Percentiles rank a stretch among this genome's conserved stretches.
Conservation (phyloP, 2,797 vertebrate species). For the Tauraco hartlaubi region DNA sequence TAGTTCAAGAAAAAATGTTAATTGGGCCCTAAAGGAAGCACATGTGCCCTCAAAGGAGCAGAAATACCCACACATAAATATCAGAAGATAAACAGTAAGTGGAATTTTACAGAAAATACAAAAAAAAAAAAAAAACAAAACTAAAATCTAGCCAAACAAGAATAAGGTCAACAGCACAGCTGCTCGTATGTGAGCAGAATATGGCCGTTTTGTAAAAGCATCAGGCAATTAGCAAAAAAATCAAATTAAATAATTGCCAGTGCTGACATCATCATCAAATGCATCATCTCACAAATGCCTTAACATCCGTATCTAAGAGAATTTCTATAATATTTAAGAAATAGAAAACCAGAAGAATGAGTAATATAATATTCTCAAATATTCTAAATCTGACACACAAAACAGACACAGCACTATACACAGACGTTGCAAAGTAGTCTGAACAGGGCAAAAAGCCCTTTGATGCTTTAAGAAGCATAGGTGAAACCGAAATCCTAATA, state of each 20-base stretch:
- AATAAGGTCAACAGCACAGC: not conserved
- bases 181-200: not conserved
- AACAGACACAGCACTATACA: not conserved
- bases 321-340: not conserved
- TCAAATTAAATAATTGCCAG: not conserved
- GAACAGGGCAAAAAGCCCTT: not conserved
- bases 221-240: not conserved
- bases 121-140: not conserved
- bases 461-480: not conserved
- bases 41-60: not conserved
- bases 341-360: not conserved
- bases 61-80: conserved; percentile 31
- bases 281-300: not conserved
- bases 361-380: not conserved
- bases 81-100: conserved; percentile 21
- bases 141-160: not conserved
- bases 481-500: not conserved
- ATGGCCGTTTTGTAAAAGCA: not conserved
- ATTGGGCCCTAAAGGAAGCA: conserved; percentile 40
- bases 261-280: not conserved
- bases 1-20: conserved; percentile 50
- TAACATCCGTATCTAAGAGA: not conserved
- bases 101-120: not conserved
- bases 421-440: not conserved
- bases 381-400: not conserved